Conservation (phyloP, 2,888 invertebrate species). For the Volucella inanis region DNA sequence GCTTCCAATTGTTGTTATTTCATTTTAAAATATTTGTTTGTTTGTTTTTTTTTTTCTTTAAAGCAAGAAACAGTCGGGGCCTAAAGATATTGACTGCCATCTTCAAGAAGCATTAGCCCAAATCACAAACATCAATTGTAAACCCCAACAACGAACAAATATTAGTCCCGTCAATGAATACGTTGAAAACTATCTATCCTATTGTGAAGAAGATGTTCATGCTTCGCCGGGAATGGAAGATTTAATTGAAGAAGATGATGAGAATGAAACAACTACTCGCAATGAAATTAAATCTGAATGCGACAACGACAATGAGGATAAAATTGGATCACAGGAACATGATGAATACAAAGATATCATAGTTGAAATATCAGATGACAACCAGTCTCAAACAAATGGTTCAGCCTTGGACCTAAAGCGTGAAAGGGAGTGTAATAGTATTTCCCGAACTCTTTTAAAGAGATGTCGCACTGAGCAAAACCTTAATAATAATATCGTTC, state of each 20-base stretch:
- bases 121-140: conserved; percentile 76
- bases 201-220: conserved; percentile 79
- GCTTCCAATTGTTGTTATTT: neutral
- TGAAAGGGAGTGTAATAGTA: conserved; percentile 9
- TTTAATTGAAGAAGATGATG: conserved; percentile 79
- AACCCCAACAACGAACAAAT: conserved; percentile 23
- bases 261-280: conserved; percentile 23
- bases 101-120: conserved; percentile 81
- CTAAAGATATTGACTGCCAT: conserved; percentile 80
- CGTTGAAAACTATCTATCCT: conserved; percentile 80
- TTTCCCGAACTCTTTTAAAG: conserved; percentile 40
- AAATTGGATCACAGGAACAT: conserved; percentile 75
- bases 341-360: conserved; percentile 78
- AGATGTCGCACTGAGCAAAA: conserved; percentile 38
- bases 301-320: conserved; percentile 79
- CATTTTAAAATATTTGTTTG: neutral
- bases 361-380: conserved; percentile 65
- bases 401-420: conserved; percentile 13
- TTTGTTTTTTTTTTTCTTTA: neutral
- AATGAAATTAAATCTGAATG: conserved; percentile 81
- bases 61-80: conserved; percentile 74
- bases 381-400: neutral
- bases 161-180: conserved; percentile 51
- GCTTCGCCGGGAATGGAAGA: conserved; percentile 79
- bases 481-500: neutral